These are phyloP conservation scores for Pocota personata DNA, from an alignment of 2,888 invertebrate genomes.

Conservation along the genomic window DNA sequence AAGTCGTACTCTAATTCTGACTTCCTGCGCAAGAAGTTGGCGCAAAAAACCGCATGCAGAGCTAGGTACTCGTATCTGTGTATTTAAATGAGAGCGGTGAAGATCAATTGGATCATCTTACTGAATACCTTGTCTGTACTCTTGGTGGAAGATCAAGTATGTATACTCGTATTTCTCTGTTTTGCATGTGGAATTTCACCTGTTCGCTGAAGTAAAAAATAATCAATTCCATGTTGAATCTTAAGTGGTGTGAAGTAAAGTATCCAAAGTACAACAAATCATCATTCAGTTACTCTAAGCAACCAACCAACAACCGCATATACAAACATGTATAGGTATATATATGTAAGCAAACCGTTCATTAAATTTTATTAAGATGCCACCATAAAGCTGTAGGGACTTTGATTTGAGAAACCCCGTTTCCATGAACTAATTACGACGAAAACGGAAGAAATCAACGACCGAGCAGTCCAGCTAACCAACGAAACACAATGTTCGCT, in stretches of 20 bases:
- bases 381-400: neutral
- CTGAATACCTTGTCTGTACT: neutral
- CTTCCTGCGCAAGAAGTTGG: slow-evolving; percentile 29
- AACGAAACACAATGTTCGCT: neutral
- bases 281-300: too few relatives aligned
- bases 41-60: slow-evolving; percentile 22
- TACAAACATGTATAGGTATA: too few relatives aligned
- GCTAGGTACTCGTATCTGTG: too few relatives aligned
- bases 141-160: too few relatives aligned
- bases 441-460: neutral
- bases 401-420: neutral
- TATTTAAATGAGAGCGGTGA: slow-evolving; percentile 27
- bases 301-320: too few relatives aligned
- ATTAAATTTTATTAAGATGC: neutral
- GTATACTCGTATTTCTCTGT: slow-evolving; percentile 7
- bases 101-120: slow-evolving; percentile 51
- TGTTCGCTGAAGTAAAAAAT: slow-evolving; percentile 33
- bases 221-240: slow-evolving; percentile 33
- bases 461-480: neutral
- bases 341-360: too few relatives aligned
- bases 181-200: slow-evolving; percentile 48
- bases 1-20: slow-evolving; percentile 18
- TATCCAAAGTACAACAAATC: neutral
- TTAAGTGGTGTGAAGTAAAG: slow-evolving; percentile 40
- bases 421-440: slow-evolving; percentile 26